Evolutionary conservation across 2,113 vertebrate genomes (phyloP).

Genomic region (Tetrao urogallus): DNA sequence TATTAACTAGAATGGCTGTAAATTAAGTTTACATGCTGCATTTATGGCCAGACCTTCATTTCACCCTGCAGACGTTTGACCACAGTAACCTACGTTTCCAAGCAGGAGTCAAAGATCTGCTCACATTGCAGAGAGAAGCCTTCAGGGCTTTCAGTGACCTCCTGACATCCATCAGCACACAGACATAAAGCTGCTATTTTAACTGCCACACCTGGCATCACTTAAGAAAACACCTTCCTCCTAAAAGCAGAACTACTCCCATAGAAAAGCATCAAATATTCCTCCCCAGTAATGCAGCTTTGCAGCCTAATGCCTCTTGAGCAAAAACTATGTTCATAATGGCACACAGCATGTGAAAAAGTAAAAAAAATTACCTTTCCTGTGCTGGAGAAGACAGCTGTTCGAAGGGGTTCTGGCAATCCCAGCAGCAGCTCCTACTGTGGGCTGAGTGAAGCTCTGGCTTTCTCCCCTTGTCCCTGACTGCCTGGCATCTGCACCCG

Average conservation of each 20-base stretch:
- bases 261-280: not conserved
- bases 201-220: not conserved
- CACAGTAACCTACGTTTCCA: not conserved
- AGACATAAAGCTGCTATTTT: not conserved
- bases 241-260: not conserved
- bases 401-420: not conserved
- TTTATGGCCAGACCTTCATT: not conserved
- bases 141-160: not conserved
- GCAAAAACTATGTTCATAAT: not conserved
- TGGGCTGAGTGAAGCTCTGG: not conserved
- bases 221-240: not conserved
- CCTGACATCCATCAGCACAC: not conserved
- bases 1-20: not conserved
- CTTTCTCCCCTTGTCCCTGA: not conserved
- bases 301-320: not conserved
- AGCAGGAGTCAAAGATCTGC: not conserved
- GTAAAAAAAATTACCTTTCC: slow-evolving; percentile 55
- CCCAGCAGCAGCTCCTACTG: not conserved
- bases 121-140: not conserved
- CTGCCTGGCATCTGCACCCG: slow-evolving; percentile 53
- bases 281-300: not conserved
- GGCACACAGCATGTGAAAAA: not conserved
- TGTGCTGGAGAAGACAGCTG: not conserved
- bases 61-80: not conserved
- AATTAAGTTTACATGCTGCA: not conserved